These are phyloP conservation scores for Cyphomyrus plagiostoma DNA, from an alignment of 2,113 vertebrate species.

Conservation along the genomic window DNA sequence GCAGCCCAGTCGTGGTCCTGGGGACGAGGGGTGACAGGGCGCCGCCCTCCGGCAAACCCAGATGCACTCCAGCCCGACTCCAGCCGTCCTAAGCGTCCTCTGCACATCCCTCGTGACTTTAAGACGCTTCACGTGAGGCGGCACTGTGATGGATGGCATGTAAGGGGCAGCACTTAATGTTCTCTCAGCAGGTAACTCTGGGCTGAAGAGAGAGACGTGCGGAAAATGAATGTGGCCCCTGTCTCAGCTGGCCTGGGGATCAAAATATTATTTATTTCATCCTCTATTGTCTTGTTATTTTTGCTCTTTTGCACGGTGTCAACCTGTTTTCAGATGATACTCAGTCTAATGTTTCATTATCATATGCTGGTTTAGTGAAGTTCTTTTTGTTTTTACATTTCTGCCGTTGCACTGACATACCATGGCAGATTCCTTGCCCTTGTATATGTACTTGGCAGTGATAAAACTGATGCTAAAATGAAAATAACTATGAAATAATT, in stretches of 20 bases:
- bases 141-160: not conserved
- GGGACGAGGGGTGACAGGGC: slow-evolving; percentile 28
- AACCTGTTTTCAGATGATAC: not conserved
- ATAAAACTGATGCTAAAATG: not conserved
- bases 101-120: not conserved
- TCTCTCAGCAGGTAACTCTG: not conserved
- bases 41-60: no score
- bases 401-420: not conserved
- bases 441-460: not conserved
- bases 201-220: not conserved
- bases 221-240: not conserved
- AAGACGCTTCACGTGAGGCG: not conserved
- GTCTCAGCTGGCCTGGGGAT: not conserved
- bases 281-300: not conserved
- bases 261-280: not conserved
- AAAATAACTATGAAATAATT: not conserved
- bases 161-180: not conserved
- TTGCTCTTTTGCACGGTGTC: not conserved
- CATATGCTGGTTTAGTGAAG: not conserved
- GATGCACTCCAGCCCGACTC: not conserved
- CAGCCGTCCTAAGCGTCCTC: not conserved
- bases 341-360: not conserved
- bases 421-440: not conserved
- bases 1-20: not conserved
- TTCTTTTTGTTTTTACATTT: not conserved